Evolutionary conservation across 2,888 invertebrate species (phyloP).

Genomic region (Allolobophora icterica): DNA sequence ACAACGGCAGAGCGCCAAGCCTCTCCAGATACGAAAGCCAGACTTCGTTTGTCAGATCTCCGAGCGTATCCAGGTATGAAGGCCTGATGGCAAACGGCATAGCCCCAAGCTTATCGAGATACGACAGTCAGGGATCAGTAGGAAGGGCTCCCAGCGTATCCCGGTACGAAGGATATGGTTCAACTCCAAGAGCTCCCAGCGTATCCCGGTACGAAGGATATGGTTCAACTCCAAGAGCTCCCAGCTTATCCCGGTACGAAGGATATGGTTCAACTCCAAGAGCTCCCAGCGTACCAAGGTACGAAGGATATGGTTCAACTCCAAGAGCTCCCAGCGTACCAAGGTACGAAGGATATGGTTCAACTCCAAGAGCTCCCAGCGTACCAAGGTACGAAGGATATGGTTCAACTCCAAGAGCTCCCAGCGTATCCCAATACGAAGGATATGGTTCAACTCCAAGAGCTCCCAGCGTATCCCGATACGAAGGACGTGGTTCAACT

Average conservation of each 20-base stretch:
- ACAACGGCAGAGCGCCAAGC: neutral
- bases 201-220: neutral
- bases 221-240: neutral
- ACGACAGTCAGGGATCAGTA: neutral
- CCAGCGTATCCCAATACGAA: conserved; percentile 11
- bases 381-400: conserved; percentile 3
- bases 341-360: neutral
- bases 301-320: neutral
- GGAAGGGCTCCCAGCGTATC: conserved; percentile 1
- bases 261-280: neutral
- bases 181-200: neutral
- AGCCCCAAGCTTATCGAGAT: conserved; percentile 32
- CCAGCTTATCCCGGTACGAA: neutral
- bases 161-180: neutral
- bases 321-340: conserved; percentile 9
- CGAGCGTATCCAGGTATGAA: conserved; percentile 31
- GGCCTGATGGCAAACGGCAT: neutral
- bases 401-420: neutral
- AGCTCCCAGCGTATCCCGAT: conserved; percentile 22
- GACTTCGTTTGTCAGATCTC: conserved; percentile 12
- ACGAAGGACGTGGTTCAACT: neutral
- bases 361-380: neutral
- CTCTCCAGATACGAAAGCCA: conserved; percentile 25
- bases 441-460: neutral
- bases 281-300: conserved; percentile 24